phyloP scores from a whole-genome alignment of 1,140 invertebrate species.

The Batillaria attramentaria region DNA sequence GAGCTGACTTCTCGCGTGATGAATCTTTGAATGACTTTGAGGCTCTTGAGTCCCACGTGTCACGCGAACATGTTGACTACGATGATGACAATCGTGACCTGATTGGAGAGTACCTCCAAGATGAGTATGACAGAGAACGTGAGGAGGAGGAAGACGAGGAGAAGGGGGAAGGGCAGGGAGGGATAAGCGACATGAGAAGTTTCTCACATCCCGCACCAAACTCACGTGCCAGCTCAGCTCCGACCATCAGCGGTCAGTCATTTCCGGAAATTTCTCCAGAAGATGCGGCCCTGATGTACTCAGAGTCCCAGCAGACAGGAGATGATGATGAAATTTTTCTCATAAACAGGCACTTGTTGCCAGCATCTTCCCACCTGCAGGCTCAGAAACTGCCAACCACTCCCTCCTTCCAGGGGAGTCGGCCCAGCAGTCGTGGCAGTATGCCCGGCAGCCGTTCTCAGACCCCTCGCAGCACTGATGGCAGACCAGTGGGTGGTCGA shows the following conservation, averaged over 20 bases:
- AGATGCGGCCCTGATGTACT: constrained; percentile 55
- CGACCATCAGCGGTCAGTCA: constrained; percentile 59
- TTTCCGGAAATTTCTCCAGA: constrained; percentile 66
- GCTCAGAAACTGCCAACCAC: constrained; percentile 8
- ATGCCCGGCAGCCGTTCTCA: constrained; percentile 36
- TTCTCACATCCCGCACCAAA: neutral
- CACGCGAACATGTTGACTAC: constrained; percentile 41
- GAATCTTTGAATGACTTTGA: constrained; percentile 62
- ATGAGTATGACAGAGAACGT: constrained; percentile 34
- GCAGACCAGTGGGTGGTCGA: neutral
- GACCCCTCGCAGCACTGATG: constrained; percentile 4
- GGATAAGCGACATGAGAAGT: neutral
- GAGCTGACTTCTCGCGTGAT: constrained; percentile 55
- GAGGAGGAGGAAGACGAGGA: constrained; percentile 35
- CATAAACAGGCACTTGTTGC: constrained; percentile 41
- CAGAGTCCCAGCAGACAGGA: constrained; percentile 42
- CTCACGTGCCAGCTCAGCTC: constrained; percentile 51
- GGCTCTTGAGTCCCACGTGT: constrained; percentile 53
- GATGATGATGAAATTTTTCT: constrained; percentile 60
- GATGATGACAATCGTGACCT: constrained; percentile 45
- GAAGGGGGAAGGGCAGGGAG: constrained; percentile 8
- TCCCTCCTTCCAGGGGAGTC: constrained; percentile 4
- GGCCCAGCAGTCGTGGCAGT: constrained; percentile 33
- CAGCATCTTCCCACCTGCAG: constrained; percentile 1
- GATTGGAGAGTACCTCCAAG: constrained; percentile 54